Evolutionary conservation across 2,797 vertebrate species (phyloP), one percentile per base, ranked within the genome.

Genomic region (Schizothorax lantsangensis): DNA sequence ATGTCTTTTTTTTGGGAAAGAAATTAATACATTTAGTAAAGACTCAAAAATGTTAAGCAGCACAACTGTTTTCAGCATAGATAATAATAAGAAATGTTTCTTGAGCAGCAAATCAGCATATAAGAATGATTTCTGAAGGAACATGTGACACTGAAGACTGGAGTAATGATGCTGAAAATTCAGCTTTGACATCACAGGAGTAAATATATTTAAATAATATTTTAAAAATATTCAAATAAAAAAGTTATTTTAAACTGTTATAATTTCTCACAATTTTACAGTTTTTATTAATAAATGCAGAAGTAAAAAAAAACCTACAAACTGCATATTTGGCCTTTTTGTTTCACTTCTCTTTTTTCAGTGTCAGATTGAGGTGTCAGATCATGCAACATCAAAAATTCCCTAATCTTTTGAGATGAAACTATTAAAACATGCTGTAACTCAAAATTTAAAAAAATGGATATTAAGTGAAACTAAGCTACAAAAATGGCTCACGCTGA

Each of bases 401-500:
- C 10, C 73, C 21, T 33, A 54, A n/a, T 78, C 33, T 57, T 57
- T 23, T 57, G 6, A 57, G 21, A n/a, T 77, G 11, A 19, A 71
- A 15, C 6, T n/a, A 57, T 78, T 21, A 57, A n/a, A 38, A 78
- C 19, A 33, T 6, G 0, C 8, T 33, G 26, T 49, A n/a, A 38
- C 52, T 78, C 2, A 57, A 23, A 15, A 38, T 15, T 57, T 6
- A 40, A 78, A 57, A 57, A 49, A 14, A 43, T 1, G 11, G 21
- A 6, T 71, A 57, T 5, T 9, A 38, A 59, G 57, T 78, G 21
- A 36, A 40, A 78, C 33, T 59, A 59, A 59, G 75, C 33, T n/a
- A 49, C 5, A 68, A 21, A 84, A 66, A 84, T 68, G 73, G 21
- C 57, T 75, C 43, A 36, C 19, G 15, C 72, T 77, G 12, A 77